phyloP scores from a whole-genome alignment of 1,140 invertebrate genomes.

The Hyles vespertilio region DNA sequence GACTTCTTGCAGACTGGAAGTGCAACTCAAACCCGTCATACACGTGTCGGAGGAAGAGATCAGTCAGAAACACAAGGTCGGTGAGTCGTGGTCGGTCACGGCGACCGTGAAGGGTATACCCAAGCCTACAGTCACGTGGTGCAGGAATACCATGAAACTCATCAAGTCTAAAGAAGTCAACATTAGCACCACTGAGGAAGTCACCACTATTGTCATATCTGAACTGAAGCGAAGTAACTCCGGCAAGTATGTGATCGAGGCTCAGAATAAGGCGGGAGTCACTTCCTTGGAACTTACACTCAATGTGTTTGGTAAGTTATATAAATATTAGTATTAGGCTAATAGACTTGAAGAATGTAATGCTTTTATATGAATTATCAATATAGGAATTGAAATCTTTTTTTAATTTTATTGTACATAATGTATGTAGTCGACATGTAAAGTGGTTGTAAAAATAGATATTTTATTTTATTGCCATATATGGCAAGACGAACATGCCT shows the following conservation, averaged over 20 bases:
- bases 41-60: constrained; percentile 78
- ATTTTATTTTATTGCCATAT: no score
- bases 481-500: no score
- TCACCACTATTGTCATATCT: constrained; percentile 79
- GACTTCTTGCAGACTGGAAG: constrained; percentile 80
- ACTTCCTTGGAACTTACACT: constrained; percentile 83
- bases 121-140: constrained; percentile 80
- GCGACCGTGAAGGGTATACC: constrained; percentile 82
- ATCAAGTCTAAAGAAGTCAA: constrained; percentile 69
- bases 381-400: no score
- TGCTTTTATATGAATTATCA: no score
- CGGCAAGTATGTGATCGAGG: constrained; percentile 81
- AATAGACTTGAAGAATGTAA: constrained; percentile 9
- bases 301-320: constrained; percentile 84
- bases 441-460: no score
- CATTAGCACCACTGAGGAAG: constrained; percentile 77
- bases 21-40: constrained; percentile 82
- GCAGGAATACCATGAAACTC: constrained; percentile 77
- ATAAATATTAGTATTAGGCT: background rate
- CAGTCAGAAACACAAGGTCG: constrained; percentile 78
- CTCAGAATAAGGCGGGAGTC: constrained; percentile 82
- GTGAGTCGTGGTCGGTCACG: constrained; percentile 78
- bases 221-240: constrained; percentile 78
- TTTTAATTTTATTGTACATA: no score
- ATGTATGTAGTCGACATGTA: no score